Base-by-base conservation (phyloP, 2,888 invertebrate genomes). In the Chloroclystis v-ata region DNA sequence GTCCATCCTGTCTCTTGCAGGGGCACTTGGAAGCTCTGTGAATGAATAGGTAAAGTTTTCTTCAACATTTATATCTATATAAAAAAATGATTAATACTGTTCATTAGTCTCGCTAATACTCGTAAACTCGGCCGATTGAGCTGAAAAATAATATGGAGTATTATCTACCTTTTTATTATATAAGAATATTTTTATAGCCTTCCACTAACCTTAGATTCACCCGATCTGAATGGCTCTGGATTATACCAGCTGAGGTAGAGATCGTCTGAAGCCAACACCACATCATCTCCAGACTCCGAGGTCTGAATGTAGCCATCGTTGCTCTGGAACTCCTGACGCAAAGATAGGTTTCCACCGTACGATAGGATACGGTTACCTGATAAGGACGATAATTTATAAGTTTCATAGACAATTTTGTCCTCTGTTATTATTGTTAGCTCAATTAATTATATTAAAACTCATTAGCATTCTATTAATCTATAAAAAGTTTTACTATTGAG, bases 341-440 rank as follows among this genome's bases (percentile, higher is more conserved):
- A 91, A 10, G 91, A 91, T 4, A 98, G 75, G 41, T 89, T 89
- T 0, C 97, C 97, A 0, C 97, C 97, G 70, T 97, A 98, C 0
- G 97, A 96, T 46, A 93, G 90, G 5, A 97, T 89, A 83, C 95
- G 89, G 67, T 94, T 93, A 30, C 94, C 94, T 69, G 52, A 2
- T 0, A 24, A 20, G 13, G 3, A 35, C 3, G n/a, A n/a, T n/a
- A n/a, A 12, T 29, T 4, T 28, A 10, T 3, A 28, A 28, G n/a
- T n/a, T n/a, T n/a, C n/a, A n/a, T n/a, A n/a, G n/a, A n/a, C n/a
- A n/a, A n/a, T n/a, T n/a, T n/a, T n/a, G n/a, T n/a, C n/a, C n/a
- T n/a, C n/a, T n/a, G n/a, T n/a, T n/a, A n/a, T n/a, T n/a, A n/a
- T n/a, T n/a, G n/a, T n/a, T n/a, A n/a, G n/a, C n/a, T n/a, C n/a